phyloP scores from a whole-genome alignment of 2,113 vertebrate genomes.

The Atrichornis clamosus region DNA sequence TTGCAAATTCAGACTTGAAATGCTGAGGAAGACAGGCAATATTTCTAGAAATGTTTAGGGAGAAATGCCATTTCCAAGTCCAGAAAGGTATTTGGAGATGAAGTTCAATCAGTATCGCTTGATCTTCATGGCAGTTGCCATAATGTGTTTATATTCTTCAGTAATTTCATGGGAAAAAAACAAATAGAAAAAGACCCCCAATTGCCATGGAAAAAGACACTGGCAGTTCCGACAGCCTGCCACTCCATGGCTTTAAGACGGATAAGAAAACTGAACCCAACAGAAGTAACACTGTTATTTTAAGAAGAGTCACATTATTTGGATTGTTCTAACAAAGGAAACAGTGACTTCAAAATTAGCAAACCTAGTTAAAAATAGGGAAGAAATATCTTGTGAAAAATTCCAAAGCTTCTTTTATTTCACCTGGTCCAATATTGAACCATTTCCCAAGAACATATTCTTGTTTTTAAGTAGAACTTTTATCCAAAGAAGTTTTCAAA shows the following conservation, averaged over 20 bases:
- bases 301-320: conserved; percentile 64
- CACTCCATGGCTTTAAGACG: background rate
- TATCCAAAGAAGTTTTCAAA: conserved; percentile 8
- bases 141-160: conserved; percentile 46
- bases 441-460: background rate
- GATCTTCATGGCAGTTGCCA: conserved; percentile 14
- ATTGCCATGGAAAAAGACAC: conserved; percentile 35
- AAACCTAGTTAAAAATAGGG: conserved; percentile 2
- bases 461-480: background rate
- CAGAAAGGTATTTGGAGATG: conserved; percentile 2
- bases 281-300: conserved; percentile 63
- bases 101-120: conserved; percentile 52
- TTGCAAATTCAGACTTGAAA: conserved; percentile 67
- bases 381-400: background rate
- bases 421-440: background rate
- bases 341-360: conserved; percentile 1
- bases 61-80: conserved; percentile 42
- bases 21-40: conserved; percentile 61
- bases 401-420: background rate
- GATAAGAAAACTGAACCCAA: conserved; percentile 31
- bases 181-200: too few species aligned
- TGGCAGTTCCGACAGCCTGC: background rate
- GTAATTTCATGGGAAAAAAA: conserved; percentile 11
- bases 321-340: conserved; percentile 53
- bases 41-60: conserved; percentile 63